Conservation (phyloP, 2,888 invertebrate species). For the Apamea crenata region DNA sequence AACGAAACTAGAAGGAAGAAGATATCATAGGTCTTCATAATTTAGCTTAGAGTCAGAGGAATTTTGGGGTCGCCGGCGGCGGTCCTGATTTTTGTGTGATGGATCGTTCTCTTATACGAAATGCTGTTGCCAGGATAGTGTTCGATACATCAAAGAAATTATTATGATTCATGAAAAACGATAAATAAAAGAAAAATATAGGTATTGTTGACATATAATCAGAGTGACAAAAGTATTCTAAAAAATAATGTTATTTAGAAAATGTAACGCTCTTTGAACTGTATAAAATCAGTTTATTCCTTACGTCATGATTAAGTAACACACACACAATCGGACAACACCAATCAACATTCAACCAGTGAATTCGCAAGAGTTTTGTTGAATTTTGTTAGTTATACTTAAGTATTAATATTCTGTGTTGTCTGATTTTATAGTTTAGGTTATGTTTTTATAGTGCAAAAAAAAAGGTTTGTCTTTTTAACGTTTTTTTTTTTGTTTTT, state of each 20-base stretch:
- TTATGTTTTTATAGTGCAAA: no score
- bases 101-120: neutral
- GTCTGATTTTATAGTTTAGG: no score
- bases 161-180: no score
- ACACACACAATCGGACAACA: neutral
- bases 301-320: neutral
- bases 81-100: slow-evolving; percentile 10
- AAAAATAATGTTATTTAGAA: neutral
- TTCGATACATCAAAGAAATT: no score
- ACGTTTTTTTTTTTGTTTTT: no score
- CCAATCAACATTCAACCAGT: no score
- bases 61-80: slow-evolving; percentile 4
- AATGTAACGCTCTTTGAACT: neutral
- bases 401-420: no score
- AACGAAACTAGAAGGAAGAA: neutral
- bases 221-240: neutral
- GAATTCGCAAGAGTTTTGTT: no score
- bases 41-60: no score
- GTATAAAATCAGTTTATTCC: neutral
- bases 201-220: neutral
- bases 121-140: neutral
- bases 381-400: no score
- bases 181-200: no score
- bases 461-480: no score
- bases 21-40: neutral